phyloP scores from a whole-genome alignment of 2,113 vertebrate genomes.

The Zosterops pallidus region DNA sequence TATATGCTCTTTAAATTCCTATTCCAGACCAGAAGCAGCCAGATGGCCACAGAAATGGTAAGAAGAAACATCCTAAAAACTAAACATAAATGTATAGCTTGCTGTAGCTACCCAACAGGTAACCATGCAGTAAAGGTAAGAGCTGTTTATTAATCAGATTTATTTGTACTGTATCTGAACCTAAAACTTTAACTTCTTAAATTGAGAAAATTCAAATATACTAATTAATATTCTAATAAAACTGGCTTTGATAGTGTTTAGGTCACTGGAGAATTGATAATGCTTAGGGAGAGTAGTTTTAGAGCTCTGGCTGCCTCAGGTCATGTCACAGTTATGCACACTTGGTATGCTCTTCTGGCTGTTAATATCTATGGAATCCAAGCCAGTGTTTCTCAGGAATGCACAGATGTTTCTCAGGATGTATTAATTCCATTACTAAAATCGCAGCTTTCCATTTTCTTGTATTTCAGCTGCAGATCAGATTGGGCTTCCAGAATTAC shows the following conservation, averaged over 20 bases:
- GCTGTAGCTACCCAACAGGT: not conserved
- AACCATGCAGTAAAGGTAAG: not conserved
- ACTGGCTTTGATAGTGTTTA: not conserved
- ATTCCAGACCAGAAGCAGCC: not conserved
- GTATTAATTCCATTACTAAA: not conserved
- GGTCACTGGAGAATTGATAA: not conserved
- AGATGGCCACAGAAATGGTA: not conserved
- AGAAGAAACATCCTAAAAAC: not conserved
- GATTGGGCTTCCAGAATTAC: not conserved
- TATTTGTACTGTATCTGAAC: not conserved
- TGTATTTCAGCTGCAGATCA: not conserved
- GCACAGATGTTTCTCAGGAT: constrained; percentile 18
- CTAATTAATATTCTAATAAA: not conserved
- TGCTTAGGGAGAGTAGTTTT: not conserved
- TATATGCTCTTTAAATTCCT: not conserved
- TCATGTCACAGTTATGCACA: not conserved
- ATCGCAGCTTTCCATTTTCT: not conserved
- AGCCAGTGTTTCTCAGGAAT: constrained; percentile 20
- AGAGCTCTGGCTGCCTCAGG: not conserved
- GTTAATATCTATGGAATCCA: not conserved
- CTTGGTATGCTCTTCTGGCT: not conserved
- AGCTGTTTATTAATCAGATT: not conserved
- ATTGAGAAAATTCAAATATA: not conserved
- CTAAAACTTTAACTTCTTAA: not conserved
- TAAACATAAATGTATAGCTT: not conserved